Evolutionary conservation across 2,888 invertebrate species (phyloP).

Genomic region (Ptychoptera albimana): DNA sequence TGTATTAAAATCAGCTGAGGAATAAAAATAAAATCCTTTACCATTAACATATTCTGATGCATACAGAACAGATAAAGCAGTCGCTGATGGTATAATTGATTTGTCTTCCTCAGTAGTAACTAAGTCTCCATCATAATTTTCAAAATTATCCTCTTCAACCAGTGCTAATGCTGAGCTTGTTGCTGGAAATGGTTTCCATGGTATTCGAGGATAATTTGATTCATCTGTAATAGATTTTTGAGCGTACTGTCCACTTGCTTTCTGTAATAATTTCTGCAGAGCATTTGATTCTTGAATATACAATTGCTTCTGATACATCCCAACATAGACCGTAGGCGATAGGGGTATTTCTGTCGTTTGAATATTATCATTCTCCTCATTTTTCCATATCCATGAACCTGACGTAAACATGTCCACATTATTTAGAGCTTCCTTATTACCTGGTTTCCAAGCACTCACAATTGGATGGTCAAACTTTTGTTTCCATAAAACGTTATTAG

Average conservation of each 20-base stretch:
- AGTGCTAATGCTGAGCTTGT: constrained; percentile 28
- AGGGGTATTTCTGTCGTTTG: constrained; percentile 24
- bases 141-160: constrained; percentile 15
- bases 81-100: constrained; percentile 34
- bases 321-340: constrained; percentile 62
- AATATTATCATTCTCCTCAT: constrained; percentile 20
- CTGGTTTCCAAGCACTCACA: constrained; percentile 68
- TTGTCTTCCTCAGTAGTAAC: constrained; percentile 25
- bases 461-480: constrained; percentile 71
- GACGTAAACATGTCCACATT: constrained; percentile 58
- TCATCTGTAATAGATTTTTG: constrained; percentile 25
- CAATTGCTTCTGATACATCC: constrained; percentile 67
- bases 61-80: constrained; percentile 58
- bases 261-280: constrained; percentile 25
- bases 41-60: constrained; percentile 56
- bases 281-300: constrained; percentile 32
- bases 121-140: constrained; percentile 25
- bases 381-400: constrained; percentile 33
- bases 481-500: constrained; percentile 48
- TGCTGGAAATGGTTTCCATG: constrained; percentile 60
- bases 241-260: constrained; percentile 17
- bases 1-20: constrained; percentile 36
- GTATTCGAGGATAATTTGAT: constrained; percentile 32
- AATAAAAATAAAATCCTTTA: constrained; percentile 66
- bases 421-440: constrained; percentile 46